phyloP scores from a whole-genome alignment of 2,113 vertebrate species.

The Saiga tatarica region DNA sequence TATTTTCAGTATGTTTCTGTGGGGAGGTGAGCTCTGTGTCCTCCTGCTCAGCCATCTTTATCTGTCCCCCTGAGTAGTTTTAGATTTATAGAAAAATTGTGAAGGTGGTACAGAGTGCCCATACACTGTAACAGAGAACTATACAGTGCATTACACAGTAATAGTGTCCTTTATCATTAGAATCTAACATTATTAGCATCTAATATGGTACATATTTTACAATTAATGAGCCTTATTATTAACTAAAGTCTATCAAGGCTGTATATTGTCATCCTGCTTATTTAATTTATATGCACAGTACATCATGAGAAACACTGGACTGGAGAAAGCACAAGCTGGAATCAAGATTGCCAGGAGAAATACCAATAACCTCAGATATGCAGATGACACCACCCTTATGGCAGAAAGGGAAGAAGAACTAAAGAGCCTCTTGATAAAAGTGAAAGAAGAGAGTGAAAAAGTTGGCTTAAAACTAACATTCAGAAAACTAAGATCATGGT shows the following conservation, averaged over 20 bases:
- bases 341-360: neutral
- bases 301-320: neutral
- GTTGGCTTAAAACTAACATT: neutral
- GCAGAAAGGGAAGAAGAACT: accelerated
- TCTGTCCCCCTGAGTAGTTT: neutral
- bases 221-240: neutral
- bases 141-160: neutral
- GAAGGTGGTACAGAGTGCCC: neutral
- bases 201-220: neutral
- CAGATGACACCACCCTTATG: neutral
- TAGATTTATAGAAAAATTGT: neutral
- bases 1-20: neutral
- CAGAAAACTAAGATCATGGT: neutral
- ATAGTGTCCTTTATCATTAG: neutral
- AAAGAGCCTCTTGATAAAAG: neutral
- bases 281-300: neutral
- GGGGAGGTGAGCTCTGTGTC: neutral
- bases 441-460: neutral
- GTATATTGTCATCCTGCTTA: neutral
- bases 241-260: neutral
- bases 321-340: neutral
- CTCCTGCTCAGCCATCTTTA: neutral
- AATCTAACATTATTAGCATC: neutral
- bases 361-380: neutral
- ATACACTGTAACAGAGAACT: neutral